These are phyloP conservation scores for Theocolax elegans DNA, from an alignment of 1,140 invertebrate genomes.

Conservation along the genomic window DNA sequence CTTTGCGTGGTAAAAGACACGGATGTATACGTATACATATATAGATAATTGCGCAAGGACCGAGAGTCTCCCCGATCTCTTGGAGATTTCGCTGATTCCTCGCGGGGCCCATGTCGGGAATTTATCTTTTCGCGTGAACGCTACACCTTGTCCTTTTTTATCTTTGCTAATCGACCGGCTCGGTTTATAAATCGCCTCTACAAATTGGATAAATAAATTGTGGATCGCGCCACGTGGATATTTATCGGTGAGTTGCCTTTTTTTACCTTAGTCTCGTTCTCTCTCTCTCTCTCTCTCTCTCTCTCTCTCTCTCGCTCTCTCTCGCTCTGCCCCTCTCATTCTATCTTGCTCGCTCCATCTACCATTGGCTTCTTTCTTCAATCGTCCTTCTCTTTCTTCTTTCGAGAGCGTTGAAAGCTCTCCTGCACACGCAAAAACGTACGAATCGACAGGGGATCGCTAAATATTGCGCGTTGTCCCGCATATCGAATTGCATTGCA, in stretches of 20 bases:
- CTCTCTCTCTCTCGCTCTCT: too few species aligned
- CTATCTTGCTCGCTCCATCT: neutral
- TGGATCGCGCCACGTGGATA: conserved; percentile 5
- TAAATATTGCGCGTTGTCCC: conserved; percentile 18
- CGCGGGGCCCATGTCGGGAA: conserved; percentile 5
- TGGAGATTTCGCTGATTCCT: conserved; percentile 22
- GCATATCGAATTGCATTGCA: conserved; percentile 19
- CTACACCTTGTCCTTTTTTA: conserved; percentile 1
- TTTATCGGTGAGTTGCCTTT: conserved; percentile 11
- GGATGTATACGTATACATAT: neutral
- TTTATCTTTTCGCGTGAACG: conserved; percentile 24
- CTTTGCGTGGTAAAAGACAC: neutral
- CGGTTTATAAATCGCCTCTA: conserved; percentile 27
- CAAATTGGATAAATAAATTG: conserved; percentile 36
- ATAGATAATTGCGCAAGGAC: conserved; percentile 9
- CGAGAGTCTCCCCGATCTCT: neutral
- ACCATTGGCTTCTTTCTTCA: too few species aligned
- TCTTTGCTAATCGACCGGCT: conserved; percentile 16
- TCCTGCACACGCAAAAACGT: neutral
- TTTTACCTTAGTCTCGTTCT: neutral
- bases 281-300: neutral
- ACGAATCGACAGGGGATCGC: conserved; percentile 15
- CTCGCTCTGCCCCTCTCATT: too few species aligned
- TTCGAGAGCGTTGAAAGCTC: too few species aligned
- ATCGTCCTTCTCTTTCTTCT: too few species aligned